Conservation (phyloP, 1,140 invertebrate species). For the Diachasma alloeum region DNA sequence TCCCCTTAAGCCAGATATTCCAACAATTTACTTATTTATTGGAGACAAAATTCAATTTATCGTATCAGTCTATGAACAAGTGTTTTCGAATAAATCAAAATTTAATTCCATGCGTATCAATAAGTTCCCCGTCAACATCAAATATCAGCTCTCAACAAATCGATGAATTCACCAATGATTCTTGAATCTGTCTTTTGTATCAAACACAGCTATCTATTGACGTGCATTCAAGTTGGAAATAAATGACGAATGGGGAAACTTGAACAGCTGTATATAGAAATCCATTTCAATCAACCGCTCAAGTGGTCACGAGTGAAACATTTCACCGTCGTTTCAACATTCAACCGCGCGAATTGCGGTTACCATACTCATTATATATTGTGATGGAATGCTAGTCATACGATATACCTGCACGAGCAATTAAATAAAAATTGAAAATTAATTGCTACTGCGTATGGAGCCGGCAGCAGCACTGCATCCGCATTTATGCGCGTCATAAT, state of each 20-base stretch:
- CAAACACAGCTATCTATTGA: not conserved
- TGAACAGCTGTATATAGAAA: not conserved
- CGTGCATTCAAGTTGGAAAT: not conserved
- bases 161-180: not conserved
- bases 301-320: slow-evolving; percentile 1
- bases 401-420: not conserved
- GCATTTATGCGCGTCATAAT: slow-evolving; percentile 1
- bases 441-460: not conserved
- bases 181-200: not conserved
- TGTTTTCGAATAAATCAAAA: no score
- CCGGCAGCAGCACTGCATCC: not conserved
- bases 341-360: not conserved
- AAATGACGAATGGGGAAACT: not conserved
- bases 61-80: no score
- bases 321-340: slow-evolving; percentile 2
- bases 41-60: no score
- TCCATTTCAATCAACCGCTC: not conserved
- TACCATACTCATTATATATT: not conserved
- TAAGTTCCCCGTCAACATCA: no score
- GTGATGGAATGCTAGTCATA: not conserved
- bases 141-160: not conserved
- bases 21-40: no score
- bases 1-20: no score
- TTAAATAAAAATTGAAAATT: not conserved
- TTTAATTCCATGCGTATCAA: no score